phyloP scores from a whole-genome alignment of 35 echinoderm and acorn worm genomes.

The Lytechinus variegatus region DNA sequence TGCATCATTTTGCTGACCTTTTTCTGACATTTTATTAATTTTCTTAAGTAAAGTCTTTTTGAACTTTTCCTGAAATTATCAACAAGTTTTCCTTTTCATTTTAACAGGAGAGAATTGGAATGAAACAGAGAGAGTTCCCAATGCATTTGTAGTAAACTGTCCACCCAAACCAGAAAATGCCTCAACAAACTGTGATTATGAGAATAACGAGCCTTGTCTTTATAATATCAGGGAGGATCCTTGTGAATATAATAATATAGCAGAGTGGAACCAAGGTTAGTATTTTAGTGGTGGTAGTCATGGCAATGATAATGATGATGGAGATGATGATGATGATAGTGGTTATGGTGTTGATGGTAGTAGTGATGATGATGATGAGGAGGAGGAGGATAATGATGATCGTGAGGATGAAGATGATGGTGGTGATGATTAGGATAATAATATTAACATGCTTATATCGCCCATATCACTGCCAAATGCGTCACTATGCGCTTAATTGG shows the following conservation, averaged over 20 bases:
- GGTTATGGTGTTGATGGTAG: neutral
- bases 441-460: too few relatives aligned
- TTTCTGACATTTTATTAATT: too few relatives aligned
- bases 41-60: too few relatives aligned
- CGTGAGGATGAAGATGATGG: neutral
- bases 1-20: too few relatives aligned
- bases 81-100: neutral
- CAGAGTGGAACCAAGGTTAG: conserved; percentile 79
- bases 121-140: conserved; percentile 21
- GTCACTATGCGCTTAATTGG: too few relatives aligned
- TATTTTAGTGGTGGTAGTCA: neutral
- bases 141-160: conserved; percentile 72
- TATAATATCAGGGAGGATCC: conserved; percentile 87
- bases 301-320: conserved; percentile 7
- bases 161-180: conserved; percentile 77
- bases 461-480: too few relatives aligned
- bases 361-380: neutral
- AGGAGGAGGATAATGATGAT: conserved; percentile 15
- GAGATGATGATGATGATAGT: neutral
- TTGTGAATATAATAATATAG: conserved; percentile 94
- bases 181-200: conserved; percentile 83
- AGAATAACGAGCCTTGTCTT: conserved; percentile 82
- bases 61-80: neutral
- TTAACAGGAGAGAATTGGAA: neutral
- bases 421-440: too few relatives aligned